phyloP scores from a whole-genome alignment of 1,140 invertebrate species.

The Ips typographus region DNA sequence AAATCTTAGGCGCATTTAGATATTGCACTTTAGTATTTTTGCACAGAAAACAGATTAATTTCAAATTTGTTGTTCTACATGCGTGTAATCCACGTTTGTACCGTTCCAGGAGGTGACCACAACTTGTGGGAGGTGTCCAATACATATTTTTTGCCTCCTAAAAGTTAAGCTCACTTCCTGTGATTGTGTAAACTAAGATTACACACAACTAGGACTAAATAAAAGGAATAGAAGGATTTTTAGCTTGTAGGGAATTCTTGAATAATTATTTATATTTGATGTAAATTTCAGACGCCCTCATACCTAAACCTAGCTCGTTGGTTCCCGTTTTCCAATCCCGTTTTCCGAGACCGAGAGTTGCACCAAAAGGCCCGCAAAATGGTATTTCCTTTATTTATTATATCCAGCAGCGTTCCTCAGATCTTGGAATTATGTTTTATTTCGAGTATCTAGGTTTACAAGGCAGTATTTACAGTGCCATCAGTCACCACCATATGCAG shows the following conservation, averaged over 20 bases:
- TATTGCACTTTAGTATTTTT: too few relatives aligned
- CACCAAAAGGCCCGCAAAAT: constrained; percentile 49
- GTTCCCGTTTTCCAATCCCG: constrained; percentile 59
- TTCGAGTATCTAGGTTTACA: not conserved
- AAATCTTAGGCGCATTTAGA: too few relatives aligned
- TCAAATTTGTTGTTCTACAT: too few relatives aligned
- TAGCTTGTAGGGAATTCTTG: not conserved
- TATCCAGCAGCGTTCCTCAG: too few relatives aligned
- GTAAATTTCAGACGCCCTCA: constrained; percentile 53
- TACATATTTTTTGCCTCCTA: too few relatives aligned
- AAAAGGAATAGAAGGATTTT: too few relatives aligned
- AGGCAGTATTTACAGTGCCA: constrained; percentile 4
- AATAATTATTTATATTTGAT: constrained; percentile 3
- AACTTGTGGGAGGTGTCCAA: too few relatives aligned
- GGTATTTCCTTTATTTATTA: constrained; percentile 24
- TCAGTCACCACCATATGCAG: constrained; percentile 10
- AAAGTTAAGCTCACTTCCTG: not conserved
- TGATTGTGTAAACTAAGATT: constrained; percentile 2
- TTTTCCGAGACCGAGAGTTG: constrained; percentile 55
- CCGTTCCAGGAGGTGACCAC: too few relatives aligned
- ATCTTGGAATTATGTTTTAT: not conserved
- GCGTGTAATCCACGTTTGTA: too few relatives aligned
- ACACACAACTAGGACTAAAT: not conserved
- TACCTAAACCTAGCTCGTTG: constrained; percentile 56
- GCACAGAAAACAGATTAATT: too few relatives aligned